phyloP scores from a whole-genome alignment of 2,113 vertebrate genomes.

The Ailuropoda melanoleuca region DNA sequence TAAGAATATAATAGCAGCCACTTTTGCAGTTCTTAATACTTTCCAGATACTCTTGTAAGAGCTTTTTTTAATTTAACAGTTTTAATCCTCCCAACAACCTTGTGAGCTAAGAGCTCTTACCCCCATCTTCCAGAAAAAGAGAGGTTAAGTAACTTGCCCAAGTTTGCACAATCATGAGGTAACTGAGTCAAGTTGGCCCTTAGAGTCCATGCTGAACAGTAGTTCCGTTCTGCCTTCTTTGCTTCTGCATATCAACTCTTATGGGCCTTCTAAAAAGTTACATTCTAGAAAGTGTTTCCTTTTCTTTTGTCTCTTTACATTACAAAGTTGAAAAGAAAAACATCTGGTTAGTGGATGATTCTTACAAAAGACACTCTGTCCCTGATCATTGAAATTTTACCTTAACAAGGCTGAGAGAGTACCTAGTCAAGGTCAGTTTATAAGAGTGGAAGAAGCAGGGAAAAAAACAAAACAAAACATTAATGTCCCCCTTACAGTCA shows the following conservation, averaged over 20 bases:
- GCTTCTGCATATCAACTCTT: background rate
- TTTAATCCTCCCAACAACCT: background rate
- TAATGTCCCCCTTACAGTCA: background rate
- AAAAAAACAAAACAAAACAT: background rate
- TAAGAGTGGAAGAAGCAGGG: background rate
- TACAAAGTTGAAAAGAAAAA: constrained; percentile 44
- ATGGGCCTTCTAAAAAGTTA: background rate
- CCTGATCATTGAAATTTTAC: constrained; percentile 33
- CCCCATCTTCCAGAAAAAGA: background rate
- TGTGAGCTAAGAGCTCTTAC: background rate
- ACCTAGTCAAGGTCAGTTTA: background rate
- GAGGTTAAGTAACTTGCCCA: background rate
- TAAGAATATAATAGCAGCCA: background rate
- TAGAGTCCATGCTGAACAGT: background rate
- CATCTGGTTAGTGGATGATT: constrained; percentile 24
- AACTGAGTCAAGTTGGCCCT: background rate
- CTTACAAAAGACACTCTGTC: constrained; percentile 33
- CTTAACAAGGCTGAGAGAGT: background rate
- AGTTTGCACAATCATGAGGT: background rate
- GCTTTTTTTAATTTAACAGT: background rate
- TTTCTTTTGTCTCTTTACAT: background rate
- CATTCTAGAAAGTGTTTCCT: constrained; percentile 13
- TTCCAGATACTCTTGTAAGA: background rate
- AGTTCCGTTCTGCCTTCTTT: background rate
- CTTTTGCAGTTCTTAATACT: background rate